A percentile compares a stretch with the other conserved stretches of the same genome.
phyloP scores from a whole-genome alignment of 1,140 invertebrate genomes.

The Formica exsecta region DNA sequence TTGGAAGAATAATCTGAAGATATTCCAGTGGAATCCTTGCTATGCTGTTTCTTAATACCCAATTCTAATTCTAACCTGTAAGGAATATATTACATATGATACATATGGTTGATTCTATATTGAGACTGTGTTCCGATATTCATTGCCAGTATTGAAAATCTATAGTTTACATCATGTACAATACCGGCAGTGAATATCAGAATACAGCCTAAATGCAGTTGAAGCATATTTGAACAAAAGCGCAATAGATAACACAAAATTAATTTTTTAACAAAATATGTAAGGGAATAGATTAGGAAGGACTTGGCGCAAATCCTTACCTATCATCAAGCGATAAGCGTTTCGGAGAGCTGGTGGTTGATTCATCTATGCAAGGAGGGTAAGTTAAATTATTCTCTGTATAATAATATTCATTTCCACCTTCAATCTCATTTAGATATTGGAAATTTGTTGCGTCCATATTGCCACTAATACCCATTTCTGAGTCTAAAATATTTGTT shows the following conservation, averaged over 20 bases:
- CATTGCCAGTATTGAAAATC: no score
- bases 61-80: conserved; percentile 83
- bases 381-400: conserved; percentile 84
- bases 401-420: conserved; percentile 82
- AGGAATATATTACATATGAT: conserved; percentile 21
- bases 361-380: conserved; percentile 83
- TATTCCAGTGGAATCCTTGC: conserved; percentile 63
- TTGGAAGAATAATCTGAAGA: conserved; percentile 61
- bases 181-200: no score
- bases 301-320: conserved; percentile 62
- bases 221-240: background rate
- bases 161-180: no score
- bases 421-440: conserved; percentile 77
- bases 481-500: conserved; percentile 71
- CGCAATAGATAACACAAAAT: background rate
- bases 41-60: conserved; percentile 83
- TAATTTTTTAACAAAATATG: background rate
- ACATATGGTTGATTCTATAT: background rate
- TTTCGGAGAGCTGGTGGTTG: conserved; percentile 82
- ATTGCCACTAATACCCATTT: conserved; percentile 71
- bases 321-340: conserved; percentile 85
- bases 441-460: conserved; percentile 75
- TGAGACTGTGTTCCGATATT: no score
- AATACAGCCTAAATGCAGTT: no score
- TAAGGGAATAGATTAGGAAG: background rate